Evolutionary conservation across 1,140 invertebrate genomes (phyloP).

Genomic region (Drosophila teissieri): DNA sequence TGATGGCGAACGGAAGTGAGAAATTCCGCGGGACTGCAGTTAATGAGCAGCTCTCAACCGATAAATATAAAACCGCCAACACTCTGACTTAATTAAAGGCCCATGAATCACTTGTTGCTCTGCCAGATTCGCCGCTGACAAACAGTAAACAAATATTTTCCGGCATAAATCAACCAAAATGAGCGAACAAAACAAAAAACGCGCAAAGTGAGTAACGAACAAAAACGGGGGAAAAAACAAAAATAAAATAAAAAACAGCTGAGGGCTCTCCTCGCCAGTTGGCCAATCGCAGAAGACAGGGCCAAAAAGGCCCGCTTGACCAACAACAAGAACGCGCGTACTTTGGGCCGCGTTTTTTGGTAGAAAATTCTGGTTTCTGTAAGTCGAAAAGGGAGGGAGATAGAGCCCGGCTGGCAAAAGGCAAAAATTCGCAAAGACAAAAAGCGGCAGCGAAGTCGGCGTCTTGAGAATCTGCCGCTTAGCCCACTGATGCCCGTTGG

Average conservation of each 20-base stretch:
- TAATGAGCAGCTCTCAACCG: slow-evolving; percentile 42
- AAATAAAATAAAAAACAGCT: slow-evolving; percentile 57
- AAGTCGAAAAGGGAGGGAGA: slow-evolving; percentile 29
- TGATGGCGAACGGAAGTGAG: slow-evolving; percentile 3
- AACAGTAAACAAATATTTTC: slow-evolving; percentile 75
- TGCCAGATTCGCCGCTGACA: slow-evolving; percentile 32
- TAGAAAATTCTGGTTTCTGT: slow-evolving; percentile 64
- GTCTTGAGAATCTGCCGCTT: slow-evolving; percentile 65
- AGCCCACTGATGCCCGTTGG: neutral
- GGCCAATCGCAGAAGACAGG: slow-evolving; percentile 71
- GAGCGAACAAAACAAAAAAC: slow-evolving; percentile 74
- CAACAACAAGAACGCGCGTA: slow-evolving; percentile 58
- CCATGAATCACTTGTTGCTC: slow-evolving; percentile 76
- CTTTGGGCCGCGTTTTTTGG: slow-evolving; percentile 57
- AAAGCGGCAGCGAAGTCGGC: slow-evolving; percentile 48
- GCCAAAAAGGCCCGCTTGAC: slow-evolving; percentile 56
- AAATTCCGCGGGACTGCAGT: slow-evolving; percentile 14
- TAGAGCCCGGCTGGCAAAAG: slow-evolving; percentile 51
- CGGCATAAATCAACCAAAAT: slow-evolving; percentile 73
- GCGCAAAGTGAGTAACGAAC: slow-evolving; percentile 40
- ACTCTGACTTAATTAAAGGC: slow-evolving; percentile 63
- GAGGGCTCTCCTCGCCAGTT: slow-evolving; percentile 56
- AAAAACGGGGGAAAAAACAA: slow-evolving; percentile 36
- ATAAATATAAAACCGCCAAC: slow-evolving; percentile 25
- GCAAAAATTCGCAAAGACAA: slow-evolving; percentile 73